Evolutionary conservation across 2,888 invertebrate genomes (phyloP), one percentile per base, ranked within the genome.

Genomic region (Agrochola litura): DNA sequence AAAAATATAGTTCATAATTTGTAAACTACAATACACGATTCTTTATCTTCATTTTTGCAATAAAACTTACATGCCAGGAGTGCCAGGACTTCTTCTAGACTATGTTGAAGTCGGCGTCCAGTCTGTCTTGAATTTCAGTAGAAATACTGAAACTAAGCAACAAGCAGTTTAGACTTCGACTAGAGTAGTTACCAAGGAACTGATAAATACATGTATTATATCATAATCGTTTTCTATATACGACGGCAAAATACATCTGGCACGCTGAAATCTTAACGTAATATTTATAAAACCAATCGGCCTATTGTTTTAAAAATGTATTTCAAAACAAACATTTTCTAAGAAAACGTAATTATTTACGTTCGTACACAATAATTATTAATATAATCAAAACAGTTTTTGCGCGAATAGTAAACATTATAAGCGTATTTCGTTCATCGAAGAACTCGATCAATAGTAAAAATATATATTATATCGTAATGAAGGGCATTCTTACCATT

Each of bases 401-500:
- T 54, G 30, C 22, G 5, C 10, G 30, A 25, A 66, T 70, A 76
- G 69, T 72, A 82, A 73, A 77, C 69, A 76, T 52, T 78, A 19
- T 37, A 56, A 22, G 9, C 56, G 8, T 77, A 77, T 77, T 73
- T 79, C 85, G 43, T 52, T 85, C 84, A 79, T 56, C 84, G 22
- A 67, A 65, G 63, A 76, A 49, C 64, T 79, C 67, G 64, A 77
- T 84, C 77, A 77, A 73, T 67, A 60, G 54, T 67, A 58, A 73
- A 82, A 76, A 79, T 85, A 85, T 77, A 85, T 79, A 73, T 5
- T 60, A 65, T 43, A 16, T 54, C 2, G 25, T 10, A 60, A 30
- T 76, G 79, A 84, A 86, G 84, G 84, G 74, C 84, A 54, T 61
- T 54, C 46, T 49, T 60, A 66, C 46, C 65, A 76, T 84, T 82